These are phyloP conservation scores for Pantala flavescens DNA, from an alignment of 1,140 invertebrate species.

Conservation along the genomic window DNA sequence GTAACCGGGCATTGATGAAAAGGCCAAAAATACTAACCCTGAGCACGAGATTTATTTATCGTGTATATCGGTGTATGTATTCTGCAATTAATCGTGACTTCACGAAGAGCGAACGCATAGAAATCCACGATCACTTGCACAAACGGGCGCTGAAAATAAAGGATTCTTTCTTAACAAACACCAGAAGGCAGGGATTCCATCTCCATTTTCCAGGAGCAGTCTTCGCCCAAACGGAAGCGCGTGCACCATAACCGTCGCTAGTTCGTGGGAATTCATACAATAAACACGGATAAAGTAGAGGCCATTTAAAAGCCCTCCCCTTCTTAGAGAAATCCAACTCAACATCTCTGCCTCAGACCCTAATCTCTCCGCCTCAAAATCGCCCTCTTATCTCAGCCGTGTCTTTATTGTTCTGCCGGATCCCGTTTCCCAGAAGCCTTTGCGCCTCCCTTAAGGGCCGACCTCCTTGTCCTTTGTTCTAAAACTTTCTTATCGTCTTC, in stretches of 20 bases:
- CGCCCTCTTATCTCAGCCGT: conserved; percentile 1
- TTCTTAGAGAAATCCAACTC: not conserved
- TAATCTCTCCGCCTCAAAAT: conserved; percentile 9
- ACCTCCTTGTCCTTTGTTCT: not conserved
- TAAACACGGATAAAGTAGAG: not conserved
- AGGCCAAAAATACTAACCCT: too few species aligned
- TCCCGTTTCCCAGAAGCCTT: conserved; percentile 3
- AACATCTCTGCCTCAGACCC: not conserved
- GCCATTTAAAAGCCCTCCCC: not conserved
- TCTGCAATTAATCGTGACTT: too few species aligned
- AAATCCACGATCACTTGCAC: too few species aligned
- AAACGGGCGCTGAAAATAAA: too few species aligned
- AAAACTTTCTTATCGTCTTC: conserved; percentile 1
- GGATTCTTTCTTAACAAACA: too few species aligned
- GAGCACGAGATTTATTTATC: too few species aligned
- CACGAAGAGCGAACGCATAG: too few species aligned
- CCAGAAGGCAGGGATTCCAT: not conserved
- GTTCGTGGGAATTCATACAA: not conserved
- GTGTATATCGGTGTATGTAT: too few species aligned
- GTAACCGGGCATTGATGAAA: too few species aligned
- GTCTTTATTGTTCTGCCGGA: not conserved
- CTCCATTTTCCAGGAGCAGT: not conserved
- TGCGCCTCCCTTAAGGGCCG: not conserved
- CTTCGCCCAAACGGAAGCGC: not conserved
- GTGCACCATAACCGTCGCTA: not conserved